Evolutionary conservation across 2,113 vertebrate species (phyloP).

Genomic region (Gobius niger): DNA sequence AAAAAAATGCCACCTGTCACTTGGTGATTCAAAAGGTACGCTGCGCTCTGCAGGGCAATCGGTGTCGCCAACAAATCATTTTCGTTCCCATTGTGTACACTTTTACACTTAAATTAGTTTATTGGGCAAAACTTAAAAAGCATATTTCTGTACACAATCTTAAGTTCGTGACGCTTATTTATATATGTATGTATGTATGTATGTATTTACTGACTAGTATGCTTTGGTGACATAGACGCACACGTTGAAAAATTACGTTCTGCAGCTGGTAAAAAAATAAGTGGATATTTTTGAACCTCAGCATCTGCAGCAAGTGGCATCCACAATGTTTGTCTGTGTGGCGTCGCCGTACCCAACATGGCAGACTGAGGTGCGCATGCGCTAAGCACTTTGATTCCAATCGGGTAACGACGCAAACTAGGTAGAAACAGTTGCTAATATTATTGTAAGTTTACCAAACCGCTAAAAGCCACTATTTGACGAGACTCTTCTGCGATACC

Average conservation of each 20-base stretch:
- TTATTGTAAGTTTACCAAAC: slow-evolving; percentile 19
- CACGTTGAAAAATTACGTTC: too few relatives aligned
- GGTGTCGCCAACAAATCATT: background rate
- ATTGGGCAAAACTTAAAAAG: too few relatives aligned
- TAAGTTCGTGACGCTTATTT: too few relatives aligned
- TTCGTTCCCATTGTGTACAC: background rate
- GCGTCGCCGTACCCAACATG: slow-evolving; percentile 4
- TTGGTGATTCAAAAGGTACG: background rate
- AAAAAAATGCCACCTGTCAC: slow-evolving; percentile 9
- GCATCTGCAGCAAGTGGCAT: too few relatives aligned
- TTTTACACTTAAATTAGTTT: background rate
- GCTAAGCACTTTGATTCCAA: slow-evolving; percentile 5
- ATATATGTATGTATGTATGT: background rate
- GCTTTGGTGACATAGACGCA: background rate
- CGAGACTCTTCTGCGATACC: slow-evolving; percentile 12
- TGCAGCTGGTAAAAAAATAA: background rate
- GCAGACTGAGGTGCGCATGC: background rate
- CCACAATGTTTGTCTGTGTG: background rate
- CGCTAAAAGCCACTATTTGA: slow-evolving; percentile 2
- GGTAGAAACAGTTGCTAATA: slow-evolving; percentile 4
- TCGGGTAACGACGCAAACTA: slow-evolving; percentile 11
- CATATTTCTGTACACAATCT: too few relatives aligned
- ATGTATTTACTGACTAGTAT: background rate
- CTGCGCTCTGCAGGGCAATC: background rate
- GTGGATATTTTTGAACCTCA: too few relatives aligned